Evolutionary conservation across 1,140 invertebrate genomes (phyloP).

Genomic region (Neodiprion lecontei): DNA sequence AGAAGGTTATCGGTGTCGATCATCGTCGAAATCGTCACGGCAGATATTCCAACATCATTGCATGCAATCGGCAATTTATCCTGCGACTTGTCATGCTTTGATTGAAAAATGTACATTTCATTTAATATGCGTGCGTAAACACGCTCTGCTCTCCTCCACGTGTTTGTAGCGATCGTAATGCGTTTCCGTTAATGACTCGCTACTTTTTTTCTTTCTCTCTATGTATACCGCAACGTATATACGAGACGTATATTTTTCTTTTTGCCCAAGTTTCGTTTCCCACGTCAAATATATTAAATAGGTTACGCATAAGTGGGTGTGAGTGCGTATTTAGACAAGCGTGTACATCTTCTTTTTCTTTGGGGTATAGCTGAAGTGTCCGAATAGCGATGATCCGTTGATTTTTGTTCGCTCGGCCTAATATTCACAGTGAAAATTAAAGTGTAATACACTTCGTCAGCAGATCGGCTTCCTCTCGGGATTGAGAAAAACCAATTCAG

Average conservation of each 20-base stretch:
- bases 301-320: background rate
- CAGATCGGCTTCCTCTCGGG: too few species aligned
- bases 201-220: background rate
- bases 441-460: too few species aligned
- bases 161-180: background rate
- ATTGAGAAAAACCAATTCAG: too few species aligned
- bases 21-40: too few species aligned
- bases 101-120: too few species aligned
- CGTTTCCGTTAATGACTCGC: background rate
- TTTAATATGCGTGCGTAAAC: too few species aligned
- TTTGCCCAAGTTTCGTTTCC: background rate
- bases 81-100: too few species aligned
- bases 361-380: background rate
- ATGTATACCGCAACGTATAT: background rate
- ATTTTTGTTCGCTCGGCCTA: background rate
- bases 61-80: too few species aligned
- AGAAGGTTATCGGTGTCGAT: too few species aligned
- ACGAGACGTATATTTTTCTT: background rate
- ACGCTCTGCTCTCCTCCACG: too few species aligned
- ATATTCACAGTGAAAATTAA: too few species aligned
- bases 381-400: background rate
- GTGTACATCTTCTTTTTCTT: background rate
- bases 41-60: too few species aligned
- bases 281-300: background rate
- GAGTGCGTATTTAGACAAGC: background rate